Evolutionary conservation across 2,797 vertebrate genomes (phyloP).

Genomic region (Setipinna tenuifilis): DNA sequence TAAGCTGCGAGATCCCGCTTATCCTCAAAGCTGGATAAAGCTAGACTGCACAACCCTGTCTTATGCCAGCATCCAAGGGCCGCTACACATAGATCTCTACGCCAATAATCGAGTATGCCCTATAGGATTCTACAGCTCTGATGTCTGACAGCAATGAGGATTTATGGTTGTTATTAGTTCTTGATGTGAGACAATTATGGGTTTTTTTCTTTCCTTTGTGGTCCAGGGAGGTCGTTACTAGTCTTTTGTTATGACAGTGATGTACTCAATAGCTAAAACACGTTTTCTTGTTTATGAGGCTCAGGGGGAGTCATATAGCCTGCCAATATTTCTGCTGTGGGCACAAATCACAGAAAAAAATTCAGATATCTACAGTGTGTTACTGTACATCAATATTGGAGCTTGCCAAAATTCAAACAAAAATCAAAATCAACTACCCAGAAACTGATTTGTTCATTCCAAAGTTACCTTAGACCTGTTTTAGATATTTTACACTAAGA

Average conservation of each 20-base stretch:
- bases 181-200: neutral
- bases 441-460: neutral
- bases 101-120: neutral
- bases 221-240: neutral
- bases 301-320: neutral
- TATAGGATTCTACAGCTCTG: neutral
- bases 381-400: neutral
- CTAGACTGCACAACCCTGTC: neutral
- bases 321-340: neutral
- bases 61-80: neutral
- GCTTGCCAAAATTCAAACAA: neutral
- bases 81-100: neutral
- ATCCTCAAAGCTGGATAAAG: neutral
- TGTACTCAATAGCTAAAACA: neutral
- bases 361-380: neutral
- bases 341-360: neutral
- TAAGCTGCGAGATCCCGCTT: neutral
- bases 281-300: neutral
- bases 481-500: neutral
- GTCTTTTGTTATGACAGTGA: neutral
- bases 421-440: neutral
- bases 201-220: neutral
- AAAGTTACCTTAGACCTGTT: neutral
- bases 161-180: neutral
- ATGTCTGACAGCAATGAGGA: neutral